Evolutionary conservation across 2,113 vertebrate species (phyloP).

Genomic region (Sciurus niger): DNA sequence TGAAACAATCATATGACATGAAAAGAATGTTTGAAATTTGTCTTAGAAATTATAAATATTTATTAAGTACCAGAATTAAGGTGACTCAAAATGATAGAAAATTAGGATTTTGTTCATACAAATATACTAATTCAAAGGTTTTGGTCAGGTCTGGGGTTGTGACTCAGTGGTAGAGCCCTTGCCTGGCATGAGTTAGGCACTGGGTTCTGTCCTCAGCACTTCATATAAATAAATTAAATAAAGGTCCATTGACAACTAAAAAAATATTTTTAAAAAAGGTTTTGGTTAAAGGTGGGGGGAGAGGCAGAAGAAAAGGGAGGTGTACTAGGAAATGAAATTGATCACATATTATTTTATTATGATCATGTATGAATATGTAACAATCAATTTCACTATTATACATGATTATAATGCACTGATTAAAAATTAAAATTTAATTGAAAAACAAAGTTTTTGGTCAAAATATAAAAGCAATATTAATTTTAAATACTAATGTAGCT

Average conservation of each 20-base stretch:
- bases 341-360: too few relatives aligned
- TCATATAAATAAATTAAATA: too few relatives aligned
- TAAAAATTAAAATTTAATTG: too few relatives aligned
- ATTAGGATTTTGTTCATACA: background rate
- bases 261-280: background rate
- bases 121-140: background rate
- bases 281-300: background rate
- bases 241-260: too few relatives aligned
- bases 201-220: too few relatives aligned
- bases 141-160: background rate
- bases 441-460: background rate
- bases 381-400: too few relatives aligned
- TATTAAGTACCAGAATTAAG: background rate
- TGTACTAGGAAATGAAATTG: too few relatives aligned
- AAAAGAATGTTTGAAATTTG: constrained; percentile 31
- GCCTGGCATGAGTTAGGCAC: too few relatives aligned
- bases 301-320: too few relatives aligned
- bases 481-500: background rate
- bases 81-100: background rate
- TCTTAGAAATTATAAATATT: background rate
- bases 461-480: background rate
- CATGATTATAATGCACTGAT: too few relatives aligned
- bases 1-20: background rate
- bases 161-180: too few relatives aligned
- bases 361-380: too few relatives aligned